Conservation (phyloP, 2,113 vertebrate species). For the Bubo blakistoni region DNA sequence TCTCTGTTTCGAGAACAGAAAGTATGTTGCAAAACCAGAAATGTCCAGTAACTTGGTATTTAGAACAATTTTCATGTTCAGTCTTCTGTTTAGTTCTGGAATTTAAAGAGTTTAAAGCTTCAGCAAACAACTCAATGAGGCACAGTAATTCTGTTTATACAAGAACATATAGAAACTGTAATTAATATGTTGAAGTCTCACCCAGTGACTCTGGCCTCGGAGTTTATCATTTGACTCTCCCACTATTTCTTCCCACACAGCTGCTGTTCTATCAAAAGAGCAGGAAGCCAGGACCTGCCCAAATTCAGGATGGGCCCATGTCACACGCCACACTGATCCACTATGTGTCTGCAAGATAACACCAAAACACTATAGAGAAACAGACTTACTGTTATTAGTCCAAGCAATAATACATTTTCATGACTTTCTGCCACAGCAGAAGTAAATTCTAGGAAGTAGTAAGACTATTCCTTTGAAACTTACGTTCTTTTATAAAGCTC, state of each 20-base stretch:
- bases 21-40: not conserved
- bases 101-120: not conserved
- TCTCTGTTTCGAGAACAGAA: not conserved
- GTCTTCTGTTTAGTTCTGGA: not conserved
- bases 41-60: not conserved
- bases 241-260: conserved; percentile 98
- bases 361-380: not conserved
- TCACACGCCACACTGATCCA: conserved; percentile 97
- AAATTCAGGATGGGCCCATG: conserved; percentile 97
- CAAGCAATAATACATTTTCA: rapidly evolving
- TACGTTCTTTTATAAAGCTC: not conserved
- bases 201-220: conserved; percentile 96
- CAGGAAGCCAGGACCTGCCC: conserved; percentile 96
- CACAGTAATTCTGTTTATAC: not conserved
- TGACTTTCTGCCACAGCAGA: not conserved
- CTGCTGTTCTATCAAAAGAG: conserved; percentile 95
- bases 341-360: conserved; percentile 85
- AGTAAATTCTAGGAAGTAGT: not conserved
- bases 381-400: rapidly evolving
- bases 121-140: not conserved
- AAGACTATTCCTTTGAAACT: not conserved
- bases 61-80: not conserved
- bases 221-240: conserved; percentile 98
- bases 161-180: not conserved
- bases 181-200: conserved; percentile 51